Percentiles rank a stretch among this genome's conserved stretches.
Evolutionary conservation across 2,797 vertebrate species (phyloP).

Genomic region (Epinephelus malabaricus): DNA sequence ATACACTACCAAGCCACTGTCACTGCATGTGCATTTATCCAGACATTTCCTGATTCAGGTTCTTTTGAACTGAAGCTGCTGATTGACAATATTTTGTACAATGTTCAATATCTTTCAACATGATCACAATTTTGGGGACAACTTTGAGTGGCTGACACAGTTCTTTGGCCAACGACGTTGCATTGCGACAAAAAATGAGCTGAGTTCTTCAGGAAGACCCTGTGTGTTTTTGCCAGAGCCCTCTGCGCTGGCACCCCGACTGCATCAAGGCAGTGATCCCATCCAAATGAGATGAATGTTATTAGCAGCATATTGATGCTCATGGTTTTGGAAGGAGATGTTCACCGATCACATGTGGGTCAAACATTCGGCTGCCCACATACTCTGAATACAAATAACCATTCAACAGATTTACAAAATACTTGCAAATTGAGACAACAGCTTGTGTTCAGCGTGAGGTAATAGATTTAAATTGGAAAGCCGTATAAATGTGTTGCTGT

Average conservation of each 20-base stretch:
- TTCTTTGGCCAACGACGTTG: not conserved
- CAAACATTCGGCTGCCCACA: not conserved
- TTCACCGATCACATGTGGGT: not conserved
- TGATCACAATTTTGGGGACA: too few species aligned
- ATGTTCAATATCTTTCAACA: too few species aligned
- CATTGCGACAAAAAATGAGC: not conserved
- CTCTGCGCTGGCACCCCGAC: not conserved
- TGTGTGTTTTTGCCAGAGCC: not conserved
- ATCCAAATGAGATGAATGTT: not conserved
- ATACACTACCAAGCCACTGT: too few species aligned
- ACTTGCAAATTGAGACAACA: slow-evolving; percentile 6
- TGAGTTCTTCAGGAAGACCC: not conserved
- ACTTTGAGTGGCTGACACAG: not conserved
- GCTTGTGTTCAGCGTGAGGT: not conserved
- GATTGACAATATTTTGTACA: too few species aligned
- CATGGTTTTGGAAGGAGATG: not conserved
- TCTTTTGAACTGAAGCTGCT: too few species aligned
- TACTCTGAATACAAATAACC: not conserved
- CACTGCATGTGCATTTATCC: too few species aligned
- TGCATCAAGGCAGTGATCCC: not conserved
- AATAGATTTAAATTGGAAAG: slow-evolving; percentile 22
- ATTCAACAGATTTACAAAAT: not conserved
- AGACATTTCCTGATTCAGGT: too few species aligned
- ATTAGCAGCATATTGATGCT: not conserved
- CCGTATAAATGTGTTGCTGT: not conserved